A percentile compares a stretch with the other conserved stretches of the same genome.
Conservation (phyloP, 2,113 vertebrate genomes). For the Myrmecophaga tridactyla region DNA sequence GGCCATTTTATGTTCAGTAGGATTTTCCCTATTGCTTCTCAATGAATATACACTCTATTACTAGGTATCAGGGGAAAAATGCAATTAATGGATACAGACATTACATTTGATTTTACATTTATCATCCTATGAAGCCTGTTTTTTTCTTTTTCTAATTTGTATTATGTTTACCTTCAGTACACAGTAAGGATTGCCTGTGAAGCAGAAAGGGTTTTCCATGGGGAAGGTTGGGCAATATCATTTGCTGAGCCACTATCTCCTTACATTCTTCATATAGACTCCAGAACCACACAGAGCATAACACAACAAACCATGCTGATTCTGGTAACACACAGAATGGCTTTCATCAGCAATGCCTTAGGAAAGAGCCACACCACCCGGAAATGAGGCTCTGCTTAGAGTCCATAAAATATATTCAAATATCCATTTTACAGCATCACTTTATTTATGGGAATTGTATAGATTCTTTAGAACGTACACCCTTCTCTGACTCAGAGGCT, state of each 20-base stretch:
- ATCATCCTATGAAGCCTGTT: neutral
- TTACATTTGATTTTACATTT: neutral
- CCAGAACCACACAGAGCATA: neutral
- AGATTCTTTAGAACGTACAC: neutral
- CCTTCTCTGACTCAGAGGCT: neutral
- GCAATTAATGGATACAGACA: neutral
- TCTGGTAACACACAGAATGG: neutral
- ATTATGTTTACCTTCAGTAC: neutral
- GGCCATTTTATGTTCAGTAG: neutral
- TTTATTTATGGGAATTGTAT: neutral
- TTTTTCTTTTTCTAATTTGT: neutral
- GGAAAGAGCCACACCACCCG: neutral
- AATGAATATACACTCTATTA: neutral
- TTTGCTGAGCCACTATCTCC: neutral
- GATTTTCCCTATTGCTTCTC: conserved; percentile 22
- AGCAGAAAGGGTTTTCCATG: neutral
- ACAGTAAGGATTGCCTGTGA: neutral
- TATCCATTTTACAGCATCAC: neutral
- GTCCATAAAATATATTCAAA: too few species aligned
- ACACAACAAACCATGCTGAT: accelerated
- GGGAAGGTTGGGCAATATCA: neutral
- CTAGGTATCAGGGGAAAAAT: neutral
- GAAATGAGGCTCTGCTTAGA: neutral
- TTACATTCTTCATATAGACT: neutral
- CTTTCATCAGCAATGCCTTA: neutral